Evolutionary conservation across 2,797 vertebrate genomes (phyloP), one percentile per base, ranked within the genome.

Genomic region (Pteropus rufus): DNA sequence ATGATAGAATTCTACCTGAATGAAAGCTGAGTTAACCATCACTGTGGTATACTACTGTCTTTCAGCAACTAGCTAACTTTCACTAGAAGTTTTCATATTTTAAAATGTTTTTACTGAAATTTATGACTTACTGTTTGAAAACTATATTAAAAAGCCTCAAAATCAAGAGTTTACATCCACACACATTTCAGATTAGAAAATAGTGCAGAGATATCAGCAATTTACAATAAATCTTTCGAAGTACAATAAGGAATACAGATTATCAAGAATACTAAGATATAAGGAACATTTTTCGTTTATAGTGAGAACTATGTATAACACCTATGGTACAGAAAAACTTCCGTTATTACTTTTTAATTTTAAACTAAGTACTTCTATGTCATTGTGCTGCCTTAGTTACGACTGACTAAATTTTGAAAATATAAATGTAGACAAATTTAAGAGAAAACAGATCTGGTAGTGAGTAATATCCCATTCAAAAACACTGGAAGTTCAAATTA

Each of bases 401-500:
- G 82, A 97, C 72, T 85, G 92, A 89, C 96, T 96, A 95, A 75
- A 96, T 95, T 95, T 91, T 97, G 83, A 97, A 98, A 93, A 79
- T 94, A 21, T 93, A 97, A 64, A 76, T n/a, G 81, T 95, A 94
- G 2, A 75, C 87, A 97, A 98, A 94, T 70, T 97, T 95, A 93
- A 96, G 96, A 95, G 95, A 80, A 81, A 89, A 77, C 16, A 77
- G 19, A 84, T 92, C 84, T 96, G 36, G 96, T 91, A 77, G 58
- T 94, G 96, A 95, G 89, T 92, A 97, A 98, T 96, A 97, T 52
- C 96, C 96, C 80, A 97, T 95, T 98, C 96, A 98, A 88, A 97
- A 98, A 93, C n/a, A 95, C 19, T 97, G 18, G 52, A 97, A 97
- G 75, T 97, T 96, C 73, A 95, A 39, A 97, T 97, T 96, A 97